phyloP scores from a whole-genome alignment of 2,113 vertebrate species.

The Pollachius pollachius region DNA sequence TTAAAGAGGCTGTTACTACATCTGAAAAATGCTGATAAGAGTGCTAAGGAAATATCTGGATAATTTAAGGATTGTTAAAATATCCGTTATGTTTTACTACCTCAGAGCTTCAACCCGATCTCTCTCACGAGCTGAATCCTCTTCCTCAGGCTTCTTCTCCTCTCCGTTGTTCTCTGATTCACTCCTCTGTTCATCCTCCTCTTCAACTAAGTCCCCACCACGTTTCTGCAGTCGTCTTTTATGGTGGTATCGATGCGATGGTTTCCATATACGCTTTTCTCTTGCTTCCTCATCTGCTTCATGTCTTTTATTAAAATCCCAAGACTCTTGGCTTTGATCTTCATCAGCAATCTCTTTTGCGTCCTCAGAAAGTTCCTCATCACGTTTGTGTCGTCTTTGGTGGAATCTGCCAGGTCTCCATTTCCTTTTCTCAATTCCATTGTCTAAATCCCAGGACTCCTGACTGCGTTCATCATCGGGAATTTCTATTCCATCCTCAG shows the following conservation, averaged over 20 bases:
- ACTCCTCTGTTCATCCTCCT: constrained; percentile 44
- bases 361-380: constrained; percentile 45
- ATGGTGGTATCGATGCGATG: constrained; percentile 57
- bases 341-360: constrained; percentile 27
- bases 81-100: constrained; percentile 24
- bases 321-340: constrained; percentile 52
- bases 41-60: not conserved
- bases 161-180: constrained; percentile 38
- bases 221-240: constrained; percentile 49
- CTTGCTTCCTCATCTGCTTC: constrained; percentile 27
- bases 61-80: not conserved
- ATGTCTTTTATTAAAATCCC: constrained; percentile 43
- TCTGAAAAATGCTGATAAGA: too few species aligned
- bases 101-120: constrained; percentile 54
- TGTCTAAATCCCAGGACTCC: constrained; percentile 47
- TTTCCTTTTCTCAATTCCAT: constrained; percentile 26
- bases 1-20: too few species aligned
- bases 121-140: constrained; percentile 24
- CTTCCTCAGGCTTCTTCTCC: constrained; percentile 18
- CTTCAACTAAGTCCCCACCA: constrained; percentile 39
- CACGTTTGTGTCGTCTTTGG: constrained; percentile 45
- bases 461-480: constrained; percentile 59
- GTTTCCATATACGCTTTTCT: constrained; percentile 54
- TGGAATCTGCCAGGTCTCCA: constrained; percentile 45
- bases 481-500: constrained; percentile 33